A percentile compares a stretch with the other conserved stretches of the same genome.
Evolutionary conservation across 92 coral and sea anemone species (phyloP).

Genomic region (Porites rus): DNA sequence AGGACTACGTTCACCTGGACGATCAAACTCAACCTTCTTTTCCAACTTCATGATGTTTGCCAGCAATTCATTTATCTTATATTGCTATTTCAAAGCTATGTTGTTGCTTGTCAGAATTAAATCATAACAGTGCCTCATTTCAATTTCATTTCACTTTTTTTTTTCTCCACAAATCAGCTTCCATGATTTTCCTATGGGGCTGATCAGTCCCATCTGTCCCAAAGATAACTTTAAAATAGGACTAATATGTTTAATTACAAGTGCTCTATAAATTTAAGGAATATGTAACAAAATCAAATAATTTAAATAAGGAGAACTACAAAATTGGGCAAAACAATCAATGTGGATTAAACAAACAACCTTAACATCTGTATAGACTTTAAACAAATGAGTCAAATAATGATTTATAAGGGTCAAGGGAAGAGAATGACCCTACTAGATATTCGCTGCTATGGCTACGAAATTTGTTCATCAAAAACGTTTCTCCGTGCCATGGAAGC

Average conservation of each 20-base stretch:
- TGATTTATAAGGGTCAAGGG: neutral
- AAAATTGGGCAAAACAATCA: neutral
- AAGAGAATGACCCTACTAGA: neutral
- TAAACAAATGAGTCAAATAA: neutral
- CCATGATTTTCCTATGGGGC: no score
- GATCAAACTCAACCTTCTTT: no score
- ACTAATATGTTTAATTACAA: neutral
- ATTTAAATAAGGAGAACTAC: neutral
- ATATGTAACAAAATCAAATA: neutral
- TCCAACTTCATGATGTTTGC: no score
- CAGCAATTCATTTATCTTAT: no score
- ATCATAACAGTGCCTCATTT: no score
- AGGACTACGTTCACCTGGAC: no score
- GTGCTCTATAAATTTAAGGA: neutral
- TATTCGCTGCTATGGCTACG: conserved; percentile 39
- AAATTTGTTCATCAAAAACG: conserved; percentile 4
- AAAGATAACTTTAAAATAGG: no score
- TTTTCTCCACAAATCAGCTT: no score
- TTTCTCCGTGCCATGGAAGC: neutral
- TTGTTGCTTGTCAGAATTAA: no score
- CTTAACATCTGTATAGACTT: neutral
- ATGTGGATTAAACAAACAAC: neutral
- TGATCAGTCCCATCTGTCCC: no score
- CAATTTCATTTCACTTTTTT: no score
- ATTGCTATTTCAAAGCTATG: no score